Evolutionary conservation across 2,797 vertebrate species (phyloP).

Genomic region (Oreochromis grahami): DNA sequence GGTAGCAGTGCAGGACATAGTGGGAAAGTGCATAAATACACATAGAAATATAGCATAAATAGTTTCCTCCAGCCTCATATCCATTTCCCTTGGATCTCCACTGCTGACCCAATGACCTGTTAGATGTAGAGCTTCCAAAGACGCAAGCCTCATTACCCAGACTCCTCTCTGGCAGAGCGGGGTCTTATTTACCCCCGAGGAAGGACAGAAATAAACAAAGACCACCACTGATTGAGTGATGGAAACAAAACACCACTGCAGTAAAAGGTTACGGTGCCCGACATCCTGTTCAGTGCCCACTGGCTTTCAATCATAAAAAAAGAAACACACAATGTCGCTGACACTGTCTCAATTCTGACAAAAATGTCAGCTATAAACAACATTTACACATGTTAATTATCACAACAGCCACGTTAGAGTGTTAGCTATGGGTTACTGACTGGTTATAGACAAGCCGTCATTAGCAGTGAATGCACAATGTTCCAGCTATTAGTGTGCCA

Average conservation of each 20-base stretch:
- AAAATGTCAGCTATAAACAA: not conserved
- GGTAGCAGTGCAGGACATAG: constrained; percentile 15
- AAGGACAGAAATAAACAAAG: constrained; percentile 73
- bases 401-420: not conserved
- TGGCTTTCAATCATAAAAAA: constrained; percentile 38
- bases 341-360: constrained; percentile 23
- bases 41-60: constrained; percentile 48
- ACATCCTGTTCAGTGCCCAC: constrained; percentile 32
- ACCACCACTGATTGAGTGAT: constrained; percentile 43
- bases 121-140: constrained; percentile 60
- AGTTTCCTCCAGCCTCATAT: constrained; percentile 48
- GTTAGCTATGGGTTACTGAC: not conserved
- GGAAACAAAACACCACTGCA: constrained; percentile 60
- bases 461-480: not conserved
- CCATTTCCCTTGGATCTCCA: constrained; percentile 49
- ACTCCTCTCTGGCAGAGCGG: constrained; percentile 45
- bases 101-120: constrained; percentile 60
- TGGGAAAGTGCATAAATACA: not conserved
- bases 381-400: not conserved
- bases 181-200: constrained; percentile 67
- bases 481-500: not conserved
- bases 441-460: not conserved
- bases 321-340: not conserved
- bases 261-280: constrained; percentile 49
- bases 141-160: constrained; percentile 69